phyloP scores from a whole-genome alignment of 1,140 invertebrate species.

The Drosophila sp. region DNA sequence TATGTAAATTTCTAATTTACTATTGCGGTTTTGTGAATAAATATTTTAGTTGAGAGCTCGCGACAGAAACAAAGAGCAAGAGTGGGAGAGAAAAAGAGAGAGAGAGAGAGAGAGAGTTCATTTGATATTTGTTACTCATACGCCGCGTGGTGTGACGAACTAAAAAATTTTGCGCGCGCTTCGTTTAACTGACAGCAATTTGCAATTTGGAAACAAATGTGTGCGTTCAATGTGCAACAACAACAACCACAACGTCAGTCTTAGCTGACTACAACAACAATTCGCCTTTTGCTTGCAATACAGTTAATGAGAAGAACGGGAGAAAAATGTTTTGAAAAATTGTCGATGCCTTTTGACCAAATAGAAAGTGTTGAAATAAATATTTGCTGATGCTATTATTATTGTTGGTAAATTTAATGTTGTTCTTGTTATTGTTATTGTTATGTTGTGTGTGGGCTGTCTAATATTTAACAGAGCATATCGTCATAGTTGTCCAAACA shows the following conservation, averaged over 20 bases:
- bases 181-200: slow-evolving; percentile 61
- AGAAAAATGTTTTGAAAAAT: slow-evolving; percentile 15
- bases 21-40: slow-evolving; percentile 40
- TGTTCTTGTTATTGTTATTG: no score
- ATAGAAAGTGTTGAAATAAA: slow-evolving; percentile 65
- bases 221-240: slow-evolving; percentile 22
- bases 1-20: slow-evolving; percentile 30
- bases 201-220: slow-evolving; percentile 44
- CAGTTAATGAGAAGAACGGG: slow-evolving; percentile 30
- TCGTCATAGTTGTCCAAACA: slow-evolving; percentile 67
- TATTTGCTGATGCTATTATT: slow-evolving; percentile 27
- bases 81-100: background rate
- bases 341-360: slow-evolving; percentile 17
- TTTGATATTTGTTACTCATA: slow-evolving; percentile 61
- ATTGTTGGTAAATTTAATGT: slow-evolving; percentile 16
- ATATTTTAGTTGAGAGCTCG: slow-evolving; percentile 13
- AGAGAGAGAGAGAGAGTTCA: slow-evolving; percentile 15
- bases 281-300: slow-evolving; percentile 28
- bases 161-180: slow-evolving; percentile 47
- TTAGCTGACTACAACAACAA: slow-evolving; percentile 30
- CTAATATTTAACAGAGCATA: slow-evolving; percentile 37
- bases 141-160: slow-evolving; percentile 59
- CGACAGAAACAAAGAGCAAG: background rate
- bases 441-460: slow-evolving; percentile 60
- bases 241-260: slow-evolving; percentile 39